These are phyloP conservation scores for Lasioglossum lativentre DNA, from an alignment of 2,888 invertebrate species.

Conservation along the genomic window DNA sequence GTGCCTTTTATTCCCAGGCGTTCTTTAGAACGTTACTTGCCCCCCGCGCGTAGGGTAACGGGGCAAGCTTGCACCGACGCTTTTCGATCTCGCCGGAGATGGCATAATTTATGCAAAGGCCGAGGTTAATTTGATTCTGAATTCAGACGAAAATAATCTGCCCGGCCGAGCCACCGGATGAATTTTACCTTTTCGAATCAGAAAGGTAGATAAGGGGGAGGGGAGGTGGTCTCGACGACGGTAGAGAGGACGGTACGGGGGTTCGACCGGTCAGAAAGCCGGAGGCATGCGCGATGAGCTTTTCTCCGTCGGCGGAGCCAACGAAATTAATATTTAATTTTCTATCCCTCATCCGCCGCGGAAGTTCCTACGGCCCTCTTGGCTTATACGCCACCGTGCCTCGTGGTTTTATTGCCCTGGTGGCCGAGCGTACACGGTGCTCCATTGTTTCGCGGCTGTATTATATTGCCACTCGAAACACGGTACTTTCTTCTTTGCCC, in stretches of 20 bases:
- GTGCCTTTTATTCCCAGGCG: conserved; percentile 23
- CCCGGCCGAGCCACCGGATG: conserved; percentile 55
- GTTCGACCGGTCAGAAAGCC: conserved; percentile 59
- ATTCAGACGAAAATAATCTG: conserved; percentile 75
- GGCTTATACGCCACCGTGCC: conserved; percentile 69
- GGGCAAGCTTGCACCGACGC: background rate
- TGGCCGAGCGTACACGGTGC: conserved; percentile 69
- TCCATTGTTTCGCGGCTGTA: conserved; percentile 74
- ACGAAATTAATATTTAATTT: conserved; percentile 82
- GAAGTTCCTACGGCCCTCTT: conserved; percentile 72
- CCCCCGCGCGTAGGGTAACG: background rate
- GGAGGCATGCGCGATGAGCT: conserved; percentile 75
- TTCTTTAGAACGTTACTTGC: background rate
- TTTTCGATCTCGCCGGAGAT: conserved; percentile 11
- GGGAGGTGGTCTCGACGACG: background rate
- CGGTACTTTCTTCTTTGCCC: conserved; percentile 63
- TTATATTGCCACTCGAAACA: conserved; percentile 74
- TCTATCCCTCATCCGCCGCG: conserved; percentile 76
- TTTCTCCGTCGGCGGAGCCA: conserved; percentile 66
- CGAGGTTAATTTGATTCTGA: conserved; percentile 79
- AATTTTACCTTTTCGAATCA: conserved; percentile 58
- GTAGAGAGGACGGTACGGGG: background rate
- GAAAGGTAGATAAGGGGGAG: background rate
- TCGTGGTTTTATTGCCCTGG: conserved; percentile 72
- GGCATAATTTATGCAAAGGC: conserved; percentile 72